Conservation (phyloP, 2,113 vertebrate species). For the Hippocampus mohnikei region DNA sequence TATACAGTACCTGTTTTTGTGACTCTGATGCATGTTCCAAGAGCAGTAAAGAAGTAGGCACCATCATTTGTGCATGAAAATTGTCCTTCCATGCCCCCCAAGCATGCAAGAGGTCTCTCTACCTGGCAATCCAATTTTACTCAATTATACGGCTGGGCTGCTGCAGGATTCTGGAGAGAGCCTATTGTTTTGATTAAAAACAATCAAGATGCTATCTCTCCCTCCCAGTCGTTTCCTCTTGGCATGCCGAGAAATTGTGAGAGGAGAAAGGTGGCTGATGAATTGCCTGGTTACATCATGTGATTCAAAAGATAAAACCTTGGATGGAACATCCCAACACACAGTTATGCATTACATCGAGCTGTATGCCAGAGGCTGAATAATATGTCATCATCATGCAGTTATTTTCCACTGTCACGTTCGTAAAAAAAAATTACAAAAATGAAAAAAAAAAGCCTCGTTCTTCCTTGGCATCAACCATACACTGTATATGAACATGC, state of each 20-base stretch:
- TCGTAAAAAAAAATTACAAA: too few species aligned
- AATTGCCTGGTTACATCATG: constrained; percentile 7
- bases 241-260: constrained; percentile 28
- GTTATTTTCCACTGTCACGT: background rate
- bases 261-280: constrained; percentile 29
- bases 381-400: background rate
- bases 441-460: too few species aligned
- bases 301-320: background rate
- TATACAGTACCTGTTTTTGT: too few species aligned
- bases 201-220: constrained; percentile 55
- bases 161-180: constrained; percentile 35
- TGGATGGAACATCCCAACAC: background rate
- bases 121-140: constrained; percentile 52
- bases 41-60: constrained; percentile 15
- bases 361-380: background rate
- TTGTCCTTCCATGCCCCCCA: constrained; percentile 19
- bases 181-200: constrained; percentile 60
- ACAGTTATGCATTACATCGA: background rate
- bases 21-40: background rate
- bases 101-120: constrained; percentile 28
- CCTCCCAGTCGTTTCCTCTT: constrained; percentile 26
- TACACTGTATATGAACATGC: background rate
- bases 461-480: too few species aligned
- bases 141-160: constrained; percentile 48
- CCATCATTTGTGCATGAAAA: constrained; percentile 25